These are phyloP conservation scores for Pelmatolapia mariae DNA, from an alignment of 2,113 vertebrate genomes.

Conservation along the genomic window DNA sequence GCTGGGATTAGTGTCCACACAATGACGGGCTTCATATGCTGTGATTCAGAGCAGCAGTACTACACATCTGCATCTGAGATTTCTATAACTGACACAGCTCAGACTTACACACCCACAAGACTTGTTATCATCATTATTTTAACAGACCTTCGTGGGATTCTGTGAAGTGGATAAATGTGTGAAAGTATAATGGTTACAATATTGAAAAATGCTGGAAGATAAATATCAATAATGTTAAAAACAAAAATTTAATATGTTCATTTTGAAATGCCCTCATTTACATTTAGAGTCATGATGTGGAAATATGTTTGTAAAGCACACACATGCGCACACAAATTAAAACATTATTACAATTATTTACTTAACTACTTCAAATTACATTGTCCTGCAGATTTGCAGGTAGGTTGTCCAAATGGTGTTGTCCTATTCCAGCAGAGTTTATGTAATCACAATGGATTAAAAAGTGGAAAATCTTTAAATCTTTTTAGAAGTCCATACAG, in stretches of 20 bases:
- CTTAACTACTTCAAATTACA: not conserved
- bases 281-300: not conserved
- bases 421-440: accelerated
- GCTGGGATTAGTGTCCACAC: constrained; percentile 26
- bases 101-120: not conserved
- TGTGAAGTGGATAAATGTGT: not conserved
- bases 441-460: not conserved
- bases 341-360: not conserved
- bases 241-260: accelerated
- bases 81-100: not conserved
- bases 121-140: not conserved
- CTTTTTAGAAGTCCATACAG: not conserved
- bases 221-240: not conserved
- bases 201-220: not conserved
- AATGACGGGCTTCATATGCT: not conserved
- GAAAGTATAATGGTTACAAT: not conserved
- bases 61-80: not conserved
- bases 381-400: not conserved
- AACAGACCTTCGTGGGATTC: not conserved
- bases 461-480: not conserved
- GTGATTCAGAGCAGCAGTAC: not conserved
- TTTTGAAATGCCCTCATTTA: not conserved
- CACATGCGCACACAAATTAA: not conserved
- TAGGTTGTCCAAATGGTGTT: not conserved
- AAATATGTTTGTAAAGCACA: not conserved